Evolutionary conservation across 2,797 vertebrate species (phyloP).

Genomic region (Peromyscus aztecus): DNA sequence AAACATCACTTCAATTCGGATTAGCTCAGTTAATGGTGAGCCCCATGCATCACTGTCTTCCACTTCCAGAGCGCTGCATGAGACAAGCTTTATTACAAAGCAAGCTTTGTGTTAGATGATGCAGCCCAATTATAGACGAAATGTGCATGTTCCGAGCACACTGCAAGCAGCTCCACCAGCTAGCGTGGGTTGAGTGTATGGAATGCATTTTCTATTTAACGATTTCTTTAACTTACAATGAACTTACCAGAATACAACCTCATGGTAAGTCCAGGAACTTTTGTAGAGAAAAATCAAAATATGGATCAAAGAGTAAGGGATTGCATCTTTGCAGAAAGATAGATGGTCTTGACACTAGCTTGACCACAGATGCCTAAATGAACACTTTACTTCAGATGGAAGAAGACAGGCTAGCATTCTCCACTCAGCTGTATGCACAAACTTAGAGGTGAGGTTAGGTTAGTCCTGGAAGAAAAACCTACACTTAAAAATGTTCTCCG

Average conservation of each 20-base stretch:
- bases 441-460: not conserved
- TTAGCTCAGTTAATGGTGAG: not conserved
- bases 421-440: rapidly evolving
- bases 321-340: not conserved
- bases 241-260: not conserved
- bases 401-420: not conserved
- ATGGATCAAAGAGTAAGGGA: not conserved
- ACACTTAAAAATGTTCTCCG: not conserved
- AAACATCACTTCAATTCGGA: not conserved
- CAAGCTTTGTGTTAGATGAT: not conserved
- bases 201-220: not conserved
- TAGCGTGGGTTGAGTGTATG: too few relatives aligned
- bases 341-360: not conserved
- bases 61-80: not conserved
- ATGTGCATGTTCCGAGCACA: not conserved
- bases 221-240: not conserved
- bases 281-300: not conserved
- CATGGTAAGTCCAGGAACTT: not conserved
- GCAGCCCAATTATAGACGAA: not conserved
- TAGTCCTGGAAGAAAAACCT: not conserved
- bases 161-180: not conserved
- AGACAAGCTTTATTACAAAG: not conserved
- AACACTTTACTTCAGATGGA: not conserved
- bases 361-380: too few relatives aligned
- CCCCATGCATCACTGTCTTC: not conserved